Percentiles rank a stretch among this genome's conserved stretches.
Conservation (phyloP, 2,888 invertebrate genomes). For the Anaspis maculata region DNA sequence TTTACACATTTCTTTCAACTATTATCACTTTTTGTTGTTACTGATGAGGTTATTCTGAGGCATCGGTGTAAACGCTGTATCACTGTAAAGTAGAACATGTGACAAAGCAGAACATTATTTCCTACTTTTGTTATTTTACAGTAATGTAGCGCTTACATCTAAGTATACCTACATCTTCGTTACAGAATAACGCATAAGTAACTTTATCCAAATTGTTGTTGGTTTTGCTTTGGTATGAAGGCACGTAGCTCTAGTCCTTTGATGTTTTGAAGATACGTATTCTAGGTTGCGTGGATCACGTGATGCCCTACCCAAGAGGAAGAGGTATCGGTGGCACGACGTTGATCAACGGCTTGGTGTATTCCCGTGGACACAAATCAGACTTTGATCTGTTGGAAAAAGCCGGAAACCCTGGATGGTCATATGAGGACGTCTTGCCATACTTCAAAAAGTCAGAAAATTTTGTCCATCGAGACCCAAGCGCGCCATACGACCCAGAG, state of each 20-base stretch:
- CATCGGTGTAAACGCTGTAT: no score
- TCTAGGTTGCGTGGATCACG: conserved; percentile 1
- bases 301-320: conserved; percentile 39
- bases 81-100: no score
- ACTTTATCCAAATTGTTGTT: no score
- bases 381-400: conserved; percentile 45
- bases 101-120: no score
- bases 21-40: neutral
- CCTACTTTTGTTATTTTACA: no score
- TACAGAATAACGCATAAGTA: neutral
- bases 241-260: neutral
- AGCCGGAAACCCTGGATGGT: conserved; percentile 37
- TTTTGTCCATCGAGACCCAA: conserved; percentile 11
- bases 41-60: no score
- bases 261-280: neutral
- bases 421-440: conserved; percentile 49
- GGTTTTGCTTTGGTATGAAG: no score
- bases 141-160: no score
- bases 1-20: neutral
- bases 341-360: conserved; percentile 44
- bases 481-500: conserved; percentile 8
- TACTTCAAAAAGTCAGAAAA: conserved; percentile 38
- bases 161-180: neutral
- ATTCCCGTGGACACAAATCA: conserved; percentile 40
- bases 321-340: conserved; percentile 46